Conservation (phyloP, 2,797 vertebrate genomes). For the Todus mexicanus region DNA sequence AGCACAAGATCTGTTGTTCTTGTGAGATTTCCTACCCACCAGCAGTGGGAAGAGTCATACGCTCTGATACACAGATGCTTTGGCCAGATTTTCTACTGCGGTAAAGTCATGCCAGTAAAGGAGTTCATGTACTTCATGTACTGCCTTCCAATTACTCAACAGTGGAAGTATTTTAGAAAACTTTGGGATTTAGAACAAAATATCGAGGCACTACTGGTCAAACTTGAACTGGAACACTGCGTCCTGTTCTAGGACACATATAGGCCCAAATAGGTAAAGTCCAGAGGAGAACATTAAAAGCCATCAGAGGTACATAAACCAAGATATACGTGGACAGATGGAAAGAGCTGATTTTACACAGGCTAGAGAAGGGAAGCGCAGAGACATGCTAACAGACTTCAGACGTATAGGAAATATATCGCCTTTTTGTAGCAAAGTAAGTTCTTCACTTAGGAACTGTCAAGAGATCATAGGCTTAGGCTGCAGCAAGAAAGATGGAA, state of each 20-base stretch:
- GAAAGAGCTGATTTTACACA: not conserved
- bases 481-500: not conserved
- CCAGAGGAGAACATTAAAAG: not conserved
- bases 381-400: not conserved
- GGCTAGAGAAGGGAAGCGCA: not conserved
- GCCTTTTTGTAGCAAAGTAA: not conserved
- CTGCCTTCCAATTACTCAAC: slow-evolving; percentile 7
- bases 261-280: not conserved
- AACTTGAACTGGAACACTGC: not conserved
- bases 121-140: not conserved
- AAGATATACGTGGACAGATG: not conserved
- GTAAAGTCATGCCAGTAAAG: not conserved
- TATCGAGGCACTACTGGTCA: not conserved
- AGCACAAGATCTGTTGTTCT: not conserved
- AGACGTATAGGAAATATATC: not conserved
- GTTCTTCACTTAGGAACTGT: not conserved
- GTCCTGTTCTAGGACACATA: not conserved
- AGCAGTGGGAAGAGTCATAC: not conserved
- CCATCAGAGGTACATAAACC: not conserved
- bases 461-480: not conserved
- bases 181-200: not conserved
- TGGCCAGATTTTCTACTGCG: slow-evolving; percentile 11
- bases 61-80: not conserved
- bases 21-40: not conserved
- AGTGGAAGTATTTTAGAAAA: not conserved